These are phyloP conservation scores for Rambutsinella grinnellia DNA, from an alignment of 2,888 invertebrate species.

Conservation along the genomic window DNA sequence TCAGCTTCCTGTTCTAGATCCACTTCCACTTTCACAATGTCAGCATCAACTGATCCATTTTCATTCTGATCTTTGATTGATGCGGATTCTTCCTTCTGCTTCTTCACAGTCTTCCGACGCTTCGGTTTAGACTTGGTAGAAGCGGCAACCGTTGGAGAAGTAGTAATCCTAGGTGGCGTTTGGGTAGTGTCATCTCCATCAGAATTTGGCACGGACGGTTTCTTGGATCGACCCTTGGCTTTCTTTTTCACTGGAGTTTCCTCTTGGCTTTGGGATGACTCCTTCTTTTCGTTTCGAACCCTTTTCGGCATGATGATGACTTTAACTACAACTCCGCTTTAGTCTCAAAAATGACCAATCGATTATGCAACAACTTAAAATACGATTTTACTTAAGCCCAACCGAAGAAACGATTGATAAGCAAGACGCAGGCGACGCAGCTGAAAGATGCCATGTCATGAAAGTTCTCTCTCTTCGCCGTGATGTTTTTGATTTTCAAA, in stretches of 20 bases:
- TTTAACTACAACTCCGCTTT: no score
- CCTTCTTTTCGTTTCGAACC: neutral
- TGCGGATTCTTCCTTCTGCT: neutral
- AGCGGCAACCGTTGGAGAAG: no score
- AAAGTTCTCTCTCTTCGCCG: no score
- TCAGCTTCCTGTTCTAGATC: neutral
- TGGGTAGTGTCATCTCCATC: neutral
- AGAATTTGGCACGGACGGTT: no score
- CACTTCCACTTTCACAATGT: neutral
- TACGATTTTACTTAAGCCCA: no score
- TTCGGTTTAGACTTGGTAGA: slow-evolving; percentile 24
- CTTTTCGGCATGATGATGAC: neutral
- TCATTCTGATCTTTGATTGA: neutral
- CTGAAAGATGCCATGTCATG: no score
- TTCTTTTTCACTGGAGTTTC: slow-evolving; percentile 19
- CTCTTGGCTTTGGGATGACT: neutral
- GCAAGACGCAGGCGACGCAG: no score
- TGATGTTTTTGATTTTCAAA: no score
- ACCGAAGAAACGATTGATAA: no score
- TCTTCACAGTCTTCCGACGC: slow-evolving; percentile 5
- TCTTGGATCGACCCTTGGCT: neutral
- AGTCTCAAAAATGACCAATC: no score
- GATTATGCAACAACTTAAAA: no score
- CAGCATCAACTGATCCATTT: neutral
- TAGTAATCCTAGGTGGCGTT: neutral